Conservation (phyloP, 1,140 invertebrate species). For the Onthophagus taurus region DNA sequence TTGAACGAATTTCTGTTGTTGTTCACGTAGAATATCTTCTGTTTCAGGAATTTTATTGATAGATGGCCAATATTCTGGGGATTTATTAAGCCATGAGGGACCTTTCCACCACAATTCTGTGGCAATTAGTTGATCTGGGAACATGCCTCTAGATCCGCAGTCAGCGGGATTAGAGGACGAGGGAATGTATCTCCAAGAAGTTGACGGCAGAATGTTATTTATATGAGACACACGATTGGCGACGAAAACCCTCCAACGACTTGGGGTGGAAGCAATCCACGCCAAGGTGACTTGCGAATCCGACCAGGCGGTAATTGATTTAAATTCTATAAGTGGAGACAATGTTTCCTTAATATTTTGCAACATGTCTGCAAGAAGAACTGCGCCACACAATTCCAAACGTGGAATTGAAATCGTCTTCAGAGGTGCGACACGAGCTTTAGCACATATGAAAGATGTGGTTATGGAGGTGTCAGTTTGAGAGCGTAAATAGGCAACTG, state of each 20-base stretch:
- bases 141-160: background rate
- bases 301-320: slow-evolving; percentile 17
- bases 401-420: slow-evolving; percentile 26
- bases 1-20: too few relatives aligned
- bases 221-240: slow-evolving; percentile 34
- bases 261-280: slow-evolving; percentile 22
- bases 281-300: slow-evolving; percentile 22
- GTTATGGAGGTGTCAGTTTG: too few relatives aligned
- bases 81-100: background rate
- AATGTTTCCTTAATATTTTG: slow-evolving; percentile 10
- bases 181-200: slow-evolving; percentile 16
- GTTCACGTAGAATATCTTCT: too few relatives aligned
- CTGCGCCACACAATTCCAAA: slow-evolving; percentile 30
- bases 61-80: background rate
- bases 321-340: too few relatives aligned
- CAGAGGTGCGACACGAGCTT: slow-evolving; percentile 30
- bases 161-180: slow-evolving; percentile 10
- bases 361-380: slow-evolving; percentile 25
- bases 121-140: background rate
- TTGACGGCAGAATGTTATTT: too few relatives aligned
- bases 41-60: too few relatives aligned
- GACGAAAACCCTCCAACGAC: slow-evolving; percentile 33
- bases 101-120: slow-evolving; percentile 6
- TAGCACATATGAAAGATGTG: slow-evolving; percentile 24
- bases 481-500: slow-evolving; percentile 32